phyloP scores from a whole-genome alignment of 2,113 vertebrate species.

The Quiscalus mexicanus region DNA sequence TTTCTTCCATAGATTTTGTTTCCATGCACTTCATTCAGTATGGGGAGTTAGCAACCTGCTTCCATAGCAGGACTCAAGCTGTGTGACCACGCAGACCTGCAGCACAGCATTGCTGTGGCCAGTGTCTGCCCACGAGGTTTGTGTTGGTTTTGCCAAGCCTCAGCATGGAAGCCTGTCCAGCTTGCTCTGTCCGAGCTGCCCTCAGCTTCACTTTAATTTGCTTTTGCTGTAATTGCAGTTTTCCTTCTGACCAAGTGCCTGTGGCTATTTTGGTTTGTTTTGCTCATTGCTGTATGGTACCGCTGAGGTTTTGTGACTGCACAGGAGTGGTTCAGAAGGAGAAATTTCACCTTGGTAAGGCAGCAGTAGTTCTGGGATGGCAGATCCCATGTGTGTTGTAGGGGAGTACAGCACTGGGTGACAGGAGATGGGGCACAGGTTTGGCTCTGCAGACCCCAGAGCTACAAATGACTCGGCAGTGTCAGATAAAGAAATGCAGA shows the following conservation, averaged over 20 bases:
- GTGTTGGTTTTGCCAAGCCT: neutral
- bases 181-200: neutral
- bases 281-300: too few relatives aligned
- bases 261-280: neutral
- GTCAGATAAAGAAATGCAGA: neutral
- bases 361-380: neutral
- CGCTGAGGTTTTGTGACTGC: neutral
- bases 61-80: neutral
- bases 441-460: neutral
- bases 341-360: neutral
- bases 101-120: neutral
- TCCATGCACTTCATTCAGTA: neutral
- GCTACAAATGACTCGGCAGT: neutral
- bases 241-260: neutral
- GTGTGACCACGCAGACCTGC: neutral
- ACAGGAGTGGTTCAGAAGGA: neutral
- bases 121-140: neutral
- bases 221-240: neutral
- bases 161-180: neutral
- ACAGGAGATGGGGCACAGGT: neutral
- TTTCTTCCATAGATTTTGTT: neutral
- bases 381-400: accelerated
- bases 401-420: neutral
- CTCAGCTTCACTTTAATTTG: neutral
- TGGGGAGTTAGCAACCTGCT: neutral